Evolutionary conservation across 2,888 invertebrate genomes (phyloP).

Genomic region (Mesorhabditis spiculigera): DNA sequence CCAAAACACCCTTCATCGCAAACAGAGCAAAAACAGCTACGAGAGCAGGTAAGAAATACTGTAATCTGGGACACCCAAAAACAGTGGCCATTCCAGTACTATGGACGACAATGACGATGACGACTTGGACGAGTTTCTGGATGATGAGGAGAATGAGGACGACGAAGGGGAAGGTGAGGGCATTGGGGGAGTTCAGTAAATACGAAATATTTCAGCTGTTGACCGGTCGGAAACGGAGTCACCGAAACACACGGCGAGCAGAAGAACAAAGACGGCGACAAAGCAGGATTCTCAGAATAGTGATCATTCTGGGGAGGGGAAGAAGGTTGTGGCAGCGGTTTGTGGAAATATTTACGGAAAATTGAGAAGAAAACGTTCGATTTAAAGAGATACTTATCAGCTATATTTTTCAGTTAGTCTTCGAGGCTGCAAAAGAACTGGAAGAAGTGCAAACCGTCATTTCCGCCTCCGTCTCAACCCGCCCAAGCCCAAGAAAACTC

Average conservation of each 20-base stretch:
- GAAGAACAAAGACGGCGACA: constrained; percentile 3
- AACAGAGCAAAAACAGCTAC: constrained; percentile 53
- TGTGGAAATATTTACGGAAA: background rate
- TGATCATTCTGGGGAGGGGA: background rate
- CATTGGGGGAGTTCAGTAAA: background rate
- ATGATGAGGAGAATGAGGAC: constrained; percentile 58
- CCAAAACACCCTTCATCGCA: constrained; percentile 35
- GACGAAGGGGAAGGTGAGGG: constrained; percentile 36
- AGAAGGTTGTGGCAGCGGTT: background rate
- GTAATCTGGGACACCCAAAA: background rate
- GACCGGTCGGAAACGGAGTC: background rate
- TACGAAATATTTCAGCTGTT: background rate
- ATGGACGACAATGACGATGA: constrained; percentile 84
- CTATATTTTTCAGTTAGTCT: background rate
- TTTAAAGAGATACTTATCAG: background rate
- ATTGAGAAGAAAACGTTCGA: background rate
- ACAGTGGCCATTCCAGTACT: constrained; percentile 27
- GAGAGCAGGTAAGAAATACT: constrained; percentile 39
- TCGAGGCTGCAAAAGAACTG: background rate
- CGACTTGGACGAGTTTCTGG: constrained; percentile 66
- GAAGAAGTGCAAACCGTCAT: background rate
- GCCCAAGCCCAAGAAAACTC: background rate
- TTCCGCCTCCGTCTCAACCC: background rate
- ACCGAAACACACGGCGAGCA: background rate
- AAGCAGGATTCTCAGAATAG: constrained; percentile 8